These are phyloP conservation scores for Alexandromys fortis DNA, from an alignment of 2,113 vertebrate genomes.

Conservation along the genomic window DNA sequence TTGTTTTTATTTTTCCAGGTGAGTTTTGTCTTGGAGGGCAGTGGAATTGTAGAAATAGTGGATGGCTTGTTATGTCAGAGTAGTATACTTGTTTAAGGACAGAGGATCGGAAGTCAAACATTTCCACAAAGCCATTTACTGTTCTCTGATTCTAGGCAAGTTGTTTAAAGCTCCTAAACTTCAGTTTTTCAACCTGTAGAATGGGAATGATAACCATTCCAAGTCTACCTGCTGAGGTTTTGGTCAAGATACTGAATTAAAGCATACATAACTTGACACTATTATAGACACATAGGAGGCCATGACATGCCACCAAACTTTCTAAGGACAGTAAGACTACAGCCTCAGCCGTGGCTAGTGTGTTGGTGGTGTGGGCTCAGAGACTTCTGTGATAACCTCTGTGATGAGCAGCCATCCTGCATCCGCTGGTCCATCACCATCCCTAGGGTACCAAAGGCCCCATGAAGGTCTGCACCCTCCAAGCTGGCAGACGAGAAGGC, in stretches of 20 bases:
- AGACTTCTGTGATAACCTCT: not conserved
- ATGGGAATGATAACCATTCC: not conserved
- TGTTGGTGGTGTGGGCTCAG: not conserved
- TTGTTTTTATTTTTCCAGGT: not conserved
- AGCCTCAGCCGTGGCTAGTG: not conserved
- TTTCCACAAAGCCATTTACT: not conserved
- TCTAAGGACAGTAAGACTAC: no score
- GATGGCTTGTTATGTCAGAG: not conserved
- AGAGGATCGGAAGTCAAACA: not conserved
- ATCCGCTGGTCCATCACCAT: no score
- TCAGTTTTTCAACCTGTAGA: not conserved
- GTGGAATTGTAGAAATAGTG: not conserved
- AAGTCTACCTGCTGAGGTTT: not conserved
- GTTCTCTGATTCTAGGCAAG: not conserved
- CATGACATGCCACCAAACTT: fast-evolving
- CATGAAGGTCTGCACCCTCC: not conserved
- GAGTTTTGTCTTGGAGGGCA: not conserved
- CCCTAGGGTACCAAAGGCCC: no score
- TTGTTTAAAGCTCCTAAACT: not conserved
- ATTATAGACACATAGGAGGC: fast-evolving
- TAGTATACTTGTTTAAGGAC: not conserved
- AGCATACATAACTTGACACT: fast-evolving
- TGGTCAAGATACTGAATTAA: not conserved
- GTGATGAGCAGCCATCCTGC: not conserved
- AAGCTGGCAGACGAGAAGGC: not conserved